Percentiles rank a stretch among this genome's conserved stretches.
phyloP scores from a whole-genome alignment of 2,113 vertebrate species.

The Podarcis cretensis region DNA sequence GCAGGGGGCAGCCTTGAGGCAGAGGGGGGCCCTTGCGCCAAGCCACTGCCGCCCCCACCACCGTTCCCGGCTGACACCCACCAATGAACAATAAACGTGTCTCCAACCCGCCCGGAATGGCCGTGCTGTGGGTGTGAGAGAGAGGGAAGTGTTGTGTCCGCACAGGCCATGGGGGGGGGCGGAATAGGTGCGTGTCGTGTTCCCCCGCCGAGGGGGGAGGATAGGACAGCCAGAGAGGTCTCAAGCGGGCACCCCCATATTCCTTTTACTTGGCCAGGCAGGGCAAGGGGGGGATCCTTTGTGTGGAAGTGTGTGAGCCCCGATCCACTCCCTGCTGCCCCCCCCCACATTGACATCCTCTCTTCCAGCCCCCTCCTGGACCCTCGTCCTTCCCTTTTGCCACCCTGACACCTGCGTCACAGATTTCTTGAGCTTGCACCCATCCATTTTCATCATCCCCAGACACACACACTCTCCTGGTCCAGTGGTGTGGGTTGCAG shows the following conservation, averaged over 20 bases:
- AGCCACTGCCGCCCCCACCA: slow-evolving; percentile 38
- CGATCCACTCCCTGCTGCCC: neutral
- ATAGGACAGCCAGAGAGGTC: slow-evolving; percentile 35
- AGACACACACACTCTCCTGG: neutral
- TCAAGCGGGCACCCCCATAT: neutral
- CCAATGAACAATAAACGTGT: slow-evolving; percentile 67
- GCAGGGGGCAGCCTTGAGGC: slow-evolving; percentile 46
- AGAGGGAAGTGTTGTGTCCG: neutral
- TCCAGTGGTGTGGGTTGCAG: neutral
- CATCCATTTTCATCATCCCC: neutral
- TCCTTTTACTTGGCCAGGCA: neutral
- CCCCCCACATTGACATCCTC: neutral
- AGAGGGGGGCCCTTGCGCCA: slow-evolving; percentile 5
- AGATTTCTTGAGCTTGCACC: neutral
- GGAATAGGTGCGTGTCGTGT: neutral
- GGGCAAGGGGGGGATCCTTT: neutral
- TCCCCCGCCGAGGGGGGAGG: neutral
- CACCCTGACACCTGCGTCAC: neutral
- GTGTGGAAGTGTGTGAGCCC: neutral
- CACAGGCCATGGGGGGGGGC: neutral
- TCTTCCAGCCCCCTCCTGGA: neutral
- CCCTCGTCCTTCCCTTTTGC: too few species aligned
- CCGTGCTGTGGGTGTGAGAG: slow-evolving; percentile 61
- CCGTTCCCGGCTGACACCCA: slow-evolving; percentile 25
- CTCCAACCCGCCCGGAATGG: slow-evolving; percentile 63